A percentile compares a stretch with the other conserved stretches of the same genome.
Conservation (phyloP, 2,113 vertebrate species). For the Patagioenas fasciata region DNA sequence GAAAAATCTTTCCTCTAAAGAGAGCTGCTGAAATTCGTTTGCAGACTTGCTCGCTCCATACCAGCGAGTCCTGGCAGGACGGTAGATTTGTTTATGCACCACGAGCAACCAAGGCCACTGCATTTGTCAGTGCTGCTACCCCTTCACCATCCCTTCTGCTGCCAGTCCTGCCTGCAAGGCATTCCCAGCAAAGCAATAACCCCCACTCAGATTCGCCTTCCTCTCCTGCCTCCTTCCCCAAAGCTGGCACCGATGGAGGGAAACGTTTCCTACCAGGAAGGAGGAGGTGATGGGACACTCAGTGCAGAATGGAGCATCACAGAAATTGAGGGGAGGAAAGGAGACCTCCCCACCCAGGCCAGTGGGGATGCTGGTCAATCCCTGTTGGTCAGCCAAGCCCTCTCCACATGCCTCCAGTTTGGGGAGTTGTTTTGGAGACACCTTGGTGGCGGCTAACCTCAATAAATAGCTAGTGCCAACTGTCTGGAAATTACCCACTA, state of each 20-base stretch:
- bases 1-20: not conserved
- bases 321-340: not conserved
- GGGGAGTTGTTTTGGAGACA: not conserved
- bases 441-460: not conserved
- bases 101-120: fast-evolving
- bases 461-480: not conserved
- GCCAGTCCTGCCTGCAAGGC: not conserved
- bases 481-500: not conserved
- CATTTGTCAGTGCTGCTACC: not conserved
- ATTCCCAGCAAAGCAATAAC: not conserved
- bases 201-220: fast-evolving
- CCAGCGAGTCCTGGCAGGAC: not conserved
- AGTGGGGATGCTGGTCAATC: not conserved
- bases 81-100: not conserved
- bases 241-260: not conserved
- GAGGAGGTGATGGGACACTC: not conserved
- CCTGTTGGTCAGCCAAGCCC: not conserved
- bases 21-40: not conserved
- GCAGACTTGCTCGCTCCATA: not conserved
- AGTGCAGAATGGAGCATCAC: fast-evolving
- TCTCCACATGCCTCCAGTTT: not conserved
- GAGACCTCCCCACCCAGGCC: not conserved
- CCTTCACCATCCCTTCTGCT: fast-evolving
- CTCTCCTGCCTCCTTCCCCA: not conserved
- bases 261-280: not conserved